phyloP scores from a whole-genome alignment of 2,113 vertebrate species.

The Mormyrus lacerda region DNA sequence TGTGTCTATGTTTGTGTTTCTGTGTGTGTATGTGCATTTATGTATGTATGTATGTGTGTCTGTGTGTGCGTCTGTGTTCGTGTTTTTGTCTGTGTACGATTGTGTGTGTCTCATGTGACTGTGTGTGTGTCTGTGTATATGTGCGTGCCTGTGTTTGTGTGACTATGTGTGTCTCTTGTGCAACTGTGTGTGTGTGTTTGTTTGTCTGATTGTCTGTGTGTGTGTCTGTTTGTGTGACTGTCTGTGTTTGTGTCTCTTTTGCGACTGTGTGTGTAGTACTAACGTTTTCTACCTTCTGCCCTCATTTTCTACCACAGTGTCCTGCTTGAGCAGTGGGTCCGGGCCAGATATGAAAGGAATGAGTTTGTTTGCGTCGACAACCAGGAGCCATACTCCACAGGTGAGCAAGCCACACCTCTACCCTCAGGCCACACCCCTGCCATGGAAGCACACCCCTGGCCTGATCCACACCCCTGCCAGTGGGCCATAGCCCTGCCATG shows the following conservation, averaged over 20 bases:
- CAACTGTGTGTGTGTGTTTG: too few species aligned
- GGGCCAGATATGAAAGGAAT: constrained; percentile 82
- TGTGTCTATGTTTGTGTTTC: background rate
- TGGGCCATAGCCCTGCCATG: too few species aligned
- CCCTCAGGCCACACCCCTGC: background rate
- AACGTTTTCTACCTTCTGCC: background rate
- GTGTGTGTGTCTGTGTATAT: background rate
- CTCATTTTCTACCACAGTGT: constrained; percentile 56
- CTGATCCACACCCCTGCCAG: background rate
- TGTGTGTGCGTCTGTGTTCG: too few species aligned
- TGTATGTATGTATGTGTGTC: too few species aligned
- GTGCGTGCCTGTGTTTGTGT: too few species aligned
- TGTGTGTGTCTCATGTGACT: background rate
- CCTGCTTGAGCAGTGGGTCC: constrained; percentile 86
- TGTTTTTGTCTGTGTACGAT: background rate
- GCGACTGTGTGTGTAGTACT: background rate
- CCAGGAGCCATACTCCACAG: constrained; percentile 89
- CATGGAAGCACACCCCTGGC: background rate
- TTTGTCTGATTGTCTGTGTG: too few species aligned
- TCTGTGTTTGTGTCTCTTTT: too few species aligned
- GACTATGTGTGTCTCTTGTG: too few species aligned
- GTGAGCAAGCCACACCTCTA: constrained; percentile 47
- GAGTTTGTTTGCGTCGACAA: constrained; percentile 75
- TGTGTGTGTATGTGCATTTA: too few species aligned
- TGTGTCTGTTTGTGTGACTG: too few species aligned